phyloP scores from a whole-genome alignment of 2,113 vertebrate genomes.

The Periophthalmus modestus region DNA sequence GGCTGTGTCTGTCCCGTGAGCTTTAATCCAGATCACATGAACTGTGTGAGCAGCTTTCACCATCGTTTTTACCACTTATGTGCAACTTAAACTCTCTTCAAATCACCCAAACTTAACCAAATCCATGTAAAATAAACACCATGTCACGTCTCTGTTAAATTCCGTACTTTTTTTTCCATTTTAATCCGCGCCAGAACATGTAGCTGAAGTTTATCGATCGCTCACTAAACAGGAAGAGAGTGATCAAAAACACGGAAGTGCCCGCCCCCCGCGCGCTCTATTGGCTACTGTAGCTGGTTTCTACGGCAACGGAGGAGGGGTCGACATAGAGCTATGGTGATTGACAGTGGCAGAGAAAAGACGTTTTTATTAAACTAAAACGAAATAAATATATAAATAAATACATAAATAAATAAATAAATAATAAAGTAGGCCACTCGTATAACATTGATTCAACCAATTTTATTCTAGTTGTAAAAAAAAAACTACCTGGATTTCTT shows the following conservation, averaged over 20 bases:
- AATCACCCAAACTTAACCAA: background rate
- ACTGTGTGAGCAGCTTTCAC: constrained; percentile 5
- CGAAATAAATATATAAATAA: too few species aligned
- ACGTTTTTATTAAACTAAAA: too few species aligned
- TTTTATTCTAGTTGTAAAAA: too few species aligned
- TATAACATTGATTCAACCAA: too few species aligned
- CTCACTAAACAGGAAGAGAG: constrained; percentile 56
- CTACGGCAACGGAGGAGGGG: background rate
- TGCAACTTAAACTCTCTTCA: too few species aligned
- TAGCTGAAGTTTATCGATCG: constrained; percentile 35
- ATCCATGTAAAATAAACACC: rapidly evolving
- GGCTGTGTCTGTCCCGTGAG: background rate
- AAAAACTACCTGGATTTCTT: too few species aligned
- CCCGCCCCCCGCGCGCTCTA: constrained; percentile 39
- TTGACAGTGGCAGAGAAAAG: too few species aligned
- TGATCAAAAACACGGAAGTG: constrained; percentile 36
- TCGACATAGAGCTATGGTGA: background rate
- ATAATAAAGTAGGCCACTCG: too few species aligned
- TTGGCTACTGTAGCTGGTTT: constrained; percentile 47
- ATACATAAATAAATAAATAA: too few species aligned
- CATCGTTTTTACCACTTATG: background rate
- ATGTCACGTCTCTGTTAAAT: background rate
- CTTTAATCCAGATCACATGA: constrained; percentile 70
- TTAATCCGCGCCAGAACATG: background rate
- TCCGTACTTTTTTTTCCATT: background rate